A percentile compares a stretch with the other conserved stretches of the same genome.
phyloP scores from a whole-genome alignment of 2,888 invertebrate species.

The Melanostoma mellinum region DNA sequence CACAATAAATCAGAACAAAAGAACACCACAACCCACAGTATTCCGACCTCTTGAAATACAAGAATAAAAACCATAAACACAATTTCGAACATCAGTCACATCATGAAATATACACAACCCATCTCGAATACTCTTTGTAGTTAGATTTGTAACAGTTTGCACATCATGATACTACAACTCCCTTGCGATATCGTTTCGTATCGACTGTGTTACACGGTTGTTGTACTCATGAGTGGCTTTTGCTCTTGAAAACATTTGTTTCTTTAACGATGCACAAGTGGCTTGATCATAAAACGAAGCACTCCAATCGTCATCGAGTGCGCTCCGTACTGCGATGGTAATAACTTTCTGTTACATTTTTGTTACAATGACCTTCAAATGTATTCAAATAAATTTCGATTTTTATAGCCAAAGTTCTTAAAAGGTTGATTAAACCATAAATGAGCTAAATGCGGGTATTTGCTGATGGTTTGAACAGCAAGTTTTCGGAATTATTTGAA shows the following conservation, averaged over 20 bases:
- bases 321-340: constrained; percentile 4
- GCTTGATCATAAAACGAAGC: constrained; percentile 15
- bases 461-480: background rate
- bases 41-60: background rate
- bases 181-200: constrained; percentile 11
- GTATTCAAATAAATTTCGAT: background rate
- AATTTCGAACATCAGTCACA: constrained; percentile 44
- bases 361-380: constrained; percentile 16
- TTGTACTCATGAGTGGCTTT: constrained; percentile 11
- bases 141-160: constrained; percentile 21
- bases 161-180: background rate
- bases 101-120: constrained; percentile 34
- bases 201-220: constrained; percentile 10
- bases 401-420: constrained; percentile 3
- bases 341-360: constrained; percentile 6
- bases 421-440: background rate
- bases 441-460: background rate
- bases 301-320: constrained; percentile 20
- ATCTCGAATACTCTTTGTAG: constrained; percentile 18
- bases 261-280: constrained; percentile 41
- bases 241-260: constrained; percentile 12
- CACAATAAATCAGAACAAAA: constrained; percentile 43
- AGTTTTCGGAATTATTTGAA: too few relatives aligned
- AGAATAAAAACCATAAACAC: constrained; percentile 25
- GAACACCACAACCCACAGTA: constrained; percentile 19